Conservation (phyloP, 2,888 invertebrate species). For the Pyrrhia umbra region DNA sequence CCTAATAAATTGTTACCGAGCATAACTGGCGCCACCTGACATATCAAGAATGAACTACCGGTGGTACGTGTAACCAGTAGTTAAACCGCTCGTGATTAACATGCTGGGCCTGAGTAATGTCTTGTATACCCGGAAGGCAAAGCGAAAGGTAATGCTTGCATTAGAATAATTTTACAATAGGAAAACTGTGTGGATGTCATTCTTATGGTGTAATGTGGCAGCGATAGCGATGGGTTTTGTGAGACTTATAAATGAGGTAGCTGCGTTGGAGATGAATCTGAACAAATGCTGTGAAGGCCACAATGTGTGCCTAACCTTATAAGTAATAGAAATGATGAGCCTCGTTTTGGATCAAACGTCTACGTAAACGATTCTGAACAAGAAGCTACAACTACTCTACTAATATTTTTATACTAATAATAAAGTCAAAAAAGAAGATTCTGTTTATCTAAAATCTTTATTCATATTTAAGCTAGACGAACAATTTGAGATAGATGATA, state of each 20-base stretch:
- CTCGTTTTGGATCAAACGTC: too few species aligned
- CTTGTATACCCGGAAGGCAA: conserved; percentile 34
- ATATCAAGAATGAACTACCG: conserved; percentile 53
- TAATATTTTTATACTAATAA: too few species aligned
- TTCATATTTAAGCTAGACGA: conserved; percentile 4
- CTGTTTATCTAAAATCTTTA: not conserved
- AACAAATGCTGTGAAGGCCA: not conserved
- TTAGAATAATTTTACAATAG: conserved; percentile 42
- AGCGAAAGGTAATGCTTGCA: conserved; percentile 41
- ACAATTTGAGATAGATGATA: not conserved
- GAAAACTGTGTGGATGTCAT: conserved; percentile 12
- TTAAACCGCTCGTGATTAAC: conserved; percentile 46
- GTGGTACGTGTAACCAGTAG: conserved; percentile 49
- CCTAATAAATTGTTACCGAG: conserved; percentile 47
- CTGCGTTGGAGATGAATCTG: too few species aligned
- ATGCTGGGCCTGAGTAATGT: conserved; percentile 48
- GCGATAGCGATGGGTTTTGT: not conserved
- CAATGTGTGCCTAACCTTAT: not conserved
- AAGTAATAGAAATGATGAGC: too few species aligned
- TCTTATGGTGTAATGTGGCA: conserved; percentile 9
- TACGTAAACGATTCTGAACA: not conserved
- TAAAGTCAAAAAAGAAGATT: conserved; percentile 8
- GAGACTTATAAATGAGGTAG: not conserved
- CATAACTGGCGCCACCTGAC: conserved; percentile 52
- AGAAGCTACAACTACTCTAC: too few species aligned